Percentiles rank a stretch among this genome's conserved stretches.
These are phyloP conservation scores for Nasonovia ribisnigri DNA, from an alignment of 2,888 invertebrate genomes.

Conservation along the genomic window DNA sequence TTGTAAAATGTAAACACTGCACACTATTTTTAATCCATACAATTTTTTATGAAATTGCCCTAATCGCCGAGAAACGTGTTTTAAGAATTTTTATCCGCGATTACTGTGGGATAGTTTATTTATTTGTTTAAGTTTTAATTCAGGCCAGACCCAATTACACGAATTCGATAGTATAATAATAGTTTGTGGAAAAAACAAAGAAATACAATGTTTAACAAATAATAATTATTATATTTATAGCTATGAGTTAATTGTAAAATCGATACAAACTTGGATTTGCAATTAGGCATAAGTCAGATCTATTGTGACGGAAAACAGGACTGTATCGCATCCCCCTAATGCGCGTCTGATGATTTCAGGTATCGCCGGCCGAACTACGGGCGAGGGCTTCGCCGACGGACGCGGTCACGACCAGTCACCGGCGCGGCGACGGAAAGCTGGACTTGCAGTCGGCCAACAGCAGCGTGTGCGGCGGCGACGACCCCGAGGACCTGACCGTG, in stretches of 20 bases:
- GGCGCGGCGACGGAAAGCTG: slow-evolving; percentile 72
- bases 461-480: slow-evolving; percentile 83
- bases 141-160: no score
- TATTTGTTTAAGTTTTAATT: no score
- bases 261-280: no score
- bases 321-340: neutral
- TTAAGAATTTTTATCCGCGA: neutral
- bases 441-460: slow-evolving; percentile 80
- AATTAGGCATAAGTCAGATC: neutral
- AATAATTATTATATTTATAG: no score
- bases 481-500: slow-evolving; percentile 86
- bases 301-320: neutral
- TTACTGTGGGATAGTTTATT: neutral
- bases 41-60: neutral
- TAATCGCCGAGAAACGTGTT: neutral
- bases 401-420: slow-evolving; percentile 70
- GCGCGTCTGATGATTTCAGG: slow-evolving; percentile 66
- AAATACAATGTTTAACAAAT: no score
- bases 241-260: no score
- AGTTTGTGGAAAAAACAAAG: no score
- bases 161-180: no score
- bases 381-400: slow-evolving; percentile 90
- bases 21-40: neutral
- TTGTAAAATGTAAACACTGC: neutral
- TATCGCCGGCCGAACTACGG: slow-evolving; percentile 79